A percentile compares a stretch with the other conserved stretches of the same genome.
Conservation (phyloP, 1,140 invertebrate genomes). For the Centruroides vittatus region DNA sequence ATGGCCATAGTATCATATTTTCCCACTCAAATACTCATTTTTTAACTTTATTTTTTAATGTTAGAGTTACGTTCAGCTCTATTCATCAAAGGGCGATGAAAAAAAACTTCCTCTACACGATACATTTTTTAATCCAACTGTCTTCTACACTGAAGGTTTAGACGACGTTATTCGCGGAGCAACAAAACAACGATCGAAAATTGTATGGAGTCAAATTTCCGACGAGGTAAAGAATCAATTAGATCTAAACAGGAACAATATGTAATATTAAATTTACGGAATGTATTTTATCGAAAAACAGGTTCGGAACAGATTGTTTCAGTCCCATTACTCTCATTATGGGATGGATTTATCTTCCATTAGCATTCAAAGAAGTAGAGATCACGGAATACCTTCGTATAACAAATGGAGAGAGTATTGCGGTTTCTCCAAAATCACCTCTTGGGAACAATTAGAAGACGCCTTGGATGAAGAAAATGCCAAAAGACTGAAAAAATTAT, state of each 20-base stretch:
- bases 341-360: constrained; percentile 64
- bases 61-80: neutral
- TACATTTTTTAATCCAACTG: constrained; percentile 86
- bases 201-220: constrained; percentile 7
- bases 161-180: constrained; percentile 6
- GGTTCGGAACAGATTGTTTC: constrained; percentile 48
- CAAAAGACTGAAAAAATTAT: neutral
- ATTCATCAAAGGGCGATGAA: neutral
- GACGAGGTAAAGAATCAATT: constrained; percentile 3
- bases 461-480: neutral
- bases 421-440: constrained; percentile 49
- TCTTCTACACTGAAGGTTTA: constrained; percentile 44
- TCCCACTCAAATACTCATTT: no score
- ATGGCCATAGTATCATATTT: no score
- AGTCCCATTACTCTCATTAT: constrained; percentile 34
- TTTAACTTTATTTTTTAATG: neutral
- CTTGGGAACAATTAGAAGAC: constrained; percentile 50
- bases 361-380: constrained; percentile 76
- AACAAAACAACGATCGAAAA: neutral
- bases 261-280: no score
- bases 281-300: neutral
- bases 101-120: constrained; percentile 44
- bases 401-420: constrained; percentile 64
- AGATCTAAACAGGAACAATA: no score
- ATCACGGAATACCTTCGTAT: constrained; percentile 73